Evolutionary conservation across 1,140 invertebrate genomes (phyloP), one percentile per base, ranked within the genome.

Genomic region (Gryon sp.): DNA sequence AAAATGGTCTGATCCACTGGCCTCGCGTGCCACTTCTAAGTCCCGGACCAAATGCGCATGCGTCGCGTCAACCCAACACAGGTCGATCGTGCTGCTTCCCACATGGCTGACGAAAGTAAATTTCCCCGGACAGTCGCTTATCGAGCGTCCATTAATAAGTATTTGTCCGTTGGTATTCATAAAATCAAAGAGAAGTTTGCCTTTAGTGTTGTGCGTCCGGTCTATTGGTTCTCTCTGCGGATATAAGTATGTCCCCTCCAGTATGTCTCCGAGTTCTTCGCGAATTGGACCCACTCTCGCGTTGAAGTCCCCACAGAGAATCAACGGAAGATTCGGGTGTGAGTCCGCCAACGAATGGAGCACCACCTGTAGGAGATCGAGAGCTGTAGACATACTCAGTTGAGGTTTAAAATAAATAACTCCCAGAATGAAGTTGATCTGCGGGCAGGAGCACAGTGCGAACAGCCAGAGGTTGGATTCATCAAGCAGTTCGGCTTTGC

Each of bases 221-320:
- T 0, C 16, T 36, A 26, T 18, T n/a, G n/a, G n/a, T 15, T 16
- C 48, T 52, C 7, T 24, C 12, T 11, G 4, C 28, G 2, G 28
- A 32, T 7, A 32, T 4, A 9, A 2, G 4, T 11, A 9, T 32
- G 28, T 6, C 9, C 28, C 28, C 28, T 11, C 2, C 8, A 8
- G 2, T n/a, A 19, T 14, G 9, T 2, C n/a, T 30, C 18, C 24
- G 19, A 36, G 14, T 8, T 12, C 4, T 6, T 22, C 16, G 4
- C 48, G 5, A 53, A 12, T 11, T 53, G 48, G 18, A 5, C 48
- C 32, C 4, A 53, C 7, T 38, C 48, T 53, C 1, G 48, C 48
- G 14, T 53, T 53, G 2, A 11, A 15, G 7, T 53, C 48, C 1
- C 48, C 48, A 2, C 48, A 9, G 2, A 53, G 1, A 22, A 53